Evolutionary conservation across 2,888 invertebrate species (phyloP).

Genomic region (Abscondita cerata): DNA sequence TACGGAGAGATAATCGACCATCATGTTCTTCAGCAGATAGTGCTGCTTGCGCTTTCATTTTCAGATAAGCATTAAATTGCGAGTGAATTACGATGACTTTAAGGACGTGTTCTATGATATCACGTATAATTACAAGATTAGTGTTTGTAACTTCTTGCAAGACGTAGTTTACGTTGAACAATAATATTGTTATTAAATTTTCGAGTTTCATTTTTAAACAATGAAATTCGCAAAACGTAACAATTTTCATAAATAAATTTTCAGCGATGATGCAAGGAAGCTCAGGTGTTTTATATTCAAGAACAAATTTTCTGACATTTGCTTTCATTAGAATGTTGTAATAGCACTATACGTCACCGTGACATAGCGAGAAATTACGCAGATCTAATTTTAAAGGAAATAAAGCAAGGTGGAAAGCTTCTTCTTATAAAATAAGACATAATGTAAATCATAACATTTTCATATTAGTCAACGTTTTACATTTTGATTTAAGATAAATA

Average conservation of each 20-base stretch:
- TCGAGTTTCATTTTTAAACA: too few relatives aligned
- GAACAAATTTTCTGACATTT: slow-evolving; percentile 25
- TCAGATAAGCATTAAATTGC: slow-evolving; percentile 50
- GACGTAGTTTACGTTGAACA: slow-evolving; percentile 37
- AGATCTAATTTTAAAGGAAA: slow-evolving; percentile 31
- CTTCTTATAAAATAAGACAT: slow-evolving; percentile 26
- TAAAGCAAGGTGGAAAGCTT: slow-evolving; percentile 30
- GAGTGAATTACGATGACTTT: slow-evolving; percentile 46
- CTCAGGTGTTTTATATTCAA: slow-evolving; percentile 18
- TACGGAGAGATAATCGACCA: slow-evolving; percentile 22
- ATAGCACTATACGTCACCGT: slow-evolving; percentile 35
- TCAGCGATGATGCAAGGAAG: background rate
- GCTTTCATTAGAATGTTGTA: slow-evolving; percentile 29
- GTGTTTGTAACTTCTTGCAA: slow-evolving; percentile 42
- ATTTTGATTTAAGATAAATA: too few relatives aligned
- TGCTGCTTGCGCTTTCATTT: slow-evolving; percentile 22
- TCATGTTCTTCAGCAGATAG: slow-evolving; percentile 23
- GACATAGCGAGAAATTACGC: slow-evolving; percentile 33
- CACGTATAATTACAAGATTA: slow-evolving; percentile 49
- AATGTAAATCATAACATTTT: slow-evolving; percentile 24
- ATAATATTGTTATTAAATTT: too few relatives aligned
- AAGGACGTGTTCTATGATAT: slow-evolving; percentile 43
- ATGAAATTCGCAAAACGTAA: too few relatives aligned
- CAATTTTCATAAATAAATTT: background rate
- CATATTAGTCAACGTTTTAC: too few relatives aligned